These are phyloP conservation scores for Catharus bicknelli DNA, from an alignment of 2,113 vertebrate species.

Conservation along the genomic window DNA sequence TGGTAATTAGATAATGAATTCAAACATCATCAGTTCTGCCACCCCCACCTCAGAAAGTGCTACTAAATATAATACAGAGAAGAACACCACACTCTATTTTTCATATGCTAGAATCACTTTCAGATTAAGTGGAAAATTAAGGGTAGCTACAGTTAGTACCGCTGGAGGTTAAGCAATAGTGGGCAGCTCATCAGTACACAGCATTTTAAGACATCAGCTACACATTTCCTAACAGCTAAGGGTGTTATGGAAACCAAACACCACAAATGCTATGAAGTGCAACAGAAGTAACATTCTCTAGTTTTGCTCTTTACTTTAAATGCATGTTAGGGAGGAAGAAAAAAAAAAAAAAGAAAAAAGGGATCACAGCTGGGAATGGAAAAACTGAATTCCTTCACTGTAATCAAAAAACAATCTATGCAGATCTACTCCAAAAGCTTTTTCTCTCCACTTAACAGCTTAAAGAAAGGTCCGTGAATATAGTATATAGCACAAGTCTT, in stretches of 20 bases:
- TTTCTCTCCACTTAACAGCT: neutral
- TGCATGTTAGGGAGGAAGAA: neutral
- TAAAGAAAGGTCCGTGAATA: neutral
- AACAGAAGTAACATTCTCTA: neutral
- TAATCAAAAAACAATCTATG: neutral
- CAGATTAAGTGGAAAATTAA: neutral
- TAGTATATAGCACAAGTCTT: fast-evolving
- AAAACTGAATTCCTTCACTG: neutral
- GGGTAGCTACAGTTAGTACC: neutral
- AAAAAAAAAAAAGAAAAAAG: neutral
- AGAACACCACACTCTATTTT: neutral
- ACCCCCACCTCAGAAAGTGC: neutral
- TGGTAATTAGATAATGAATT: neutral
- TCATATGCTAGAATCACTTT: neutral
- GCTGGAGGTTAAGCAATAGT: neutral
- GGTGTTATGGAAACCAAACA: neutral
- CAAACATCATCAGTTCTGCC: neutral
- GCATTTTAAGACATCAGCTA: neutral
- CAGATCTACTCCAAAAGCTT: neutral
- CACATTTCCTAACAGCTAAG: neutral
- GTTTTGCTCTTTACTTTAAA: neutral
- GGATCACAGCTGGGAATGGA: neutral
- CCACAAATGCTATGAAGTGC: neutral
- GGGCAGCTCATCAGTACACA: neutral
- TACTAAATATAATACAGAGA: neutral